Evolutionary conservation across 35 echinoderm and acorn worm genomes (phyloP).

Genomic region (Nesometra sesokonis): DNA sequence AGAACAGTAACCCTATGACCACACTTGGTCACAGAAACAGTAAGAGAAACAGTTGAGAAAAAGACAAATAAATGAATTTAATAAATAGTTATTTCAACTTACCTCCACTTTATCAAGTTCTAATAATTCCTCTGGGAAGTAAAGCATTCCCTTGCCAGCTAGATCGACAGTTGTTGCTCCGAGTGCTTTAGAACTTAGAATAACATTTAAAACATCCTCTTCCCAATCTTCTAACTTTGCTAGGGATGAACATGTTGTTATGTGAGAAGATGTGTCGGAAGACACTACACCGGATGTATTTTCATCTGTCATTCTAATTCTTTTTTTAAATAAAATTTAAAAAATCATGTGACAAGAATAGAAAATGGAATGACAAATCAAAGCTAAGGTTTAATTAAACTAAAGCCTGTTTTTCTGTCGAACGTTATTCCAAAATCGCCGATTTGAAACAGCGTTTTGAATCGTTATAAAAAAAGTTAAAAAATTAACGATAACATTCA

Average conservation of each 20-base stretch:
- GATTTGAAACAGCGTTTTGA: no score
- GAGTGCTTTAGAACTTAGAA: not conserved
- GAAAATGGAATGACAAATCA: no score
- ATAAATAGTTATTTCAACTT: not conserved
- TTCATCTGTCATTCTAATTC: not conserved
- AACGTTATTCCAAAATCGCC: no score
- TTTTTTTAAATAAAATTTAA: not conserved
- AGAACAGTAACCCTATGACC: no score
- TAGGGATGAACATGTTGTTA: not conserved
- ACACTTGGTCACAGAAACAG: no score
- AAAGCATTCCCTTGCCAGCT: not conserved
- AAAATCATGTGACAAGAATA: no score
- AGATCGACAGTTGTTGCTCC: not conserved
- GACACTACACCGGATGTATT: not conserved
- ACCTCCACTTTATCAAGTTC: constrained; percentile 13
- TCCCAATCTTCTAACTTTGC: not conserved
- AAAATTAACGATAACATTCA: no score
- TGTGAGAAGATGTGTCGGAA: not conserved
- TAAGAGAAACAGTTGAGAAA: no score
- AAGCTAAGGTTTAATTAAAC: no score
- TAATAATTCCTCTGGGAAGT: not conserved
- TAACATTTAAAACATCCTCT: not conserved
- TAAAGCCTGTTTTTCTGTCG: no score
- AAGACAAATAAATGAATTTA: not conserved
- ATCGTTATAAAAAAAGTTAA: no score